Evolutionary conservation across 2,113 vertebrate genomes (phyloP).

Genomic region (Dipodomys spectabilis): DNA sequence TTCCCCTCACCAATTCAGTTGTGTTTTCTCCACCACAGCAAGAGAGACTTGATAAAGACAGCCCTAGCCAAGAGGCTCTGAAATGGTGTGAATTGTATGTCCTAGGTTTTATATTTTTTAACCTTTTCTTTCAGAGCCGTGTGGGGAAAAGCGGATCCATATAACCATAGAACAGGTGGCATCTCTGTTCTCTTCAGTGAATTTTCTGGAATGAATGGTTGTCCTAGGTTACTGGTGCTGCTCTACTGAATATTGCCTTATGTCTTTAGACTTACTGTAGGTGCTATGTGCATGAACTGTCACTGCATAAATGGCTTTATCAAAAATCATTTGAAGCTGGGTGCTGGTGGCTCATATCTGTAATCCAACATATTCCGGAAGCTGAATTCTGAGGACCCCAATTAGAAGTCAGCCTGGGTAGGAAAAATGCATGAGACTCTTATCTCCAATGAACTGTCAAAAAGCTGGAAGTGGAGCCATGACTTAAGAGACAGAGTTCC

Average conservation of each 20-base stretch:
- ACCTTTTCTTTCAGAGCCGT: slow-evolving; percentile 28
- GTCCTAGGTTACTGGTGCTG: background rate
- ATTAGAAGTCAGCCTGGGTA: background rate
- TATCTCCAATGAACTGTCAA: background rate
- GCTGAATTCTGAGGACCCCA: background rate
- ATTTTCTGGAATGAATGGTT: slow-evolving; percentile 17
- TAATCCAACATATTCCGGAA: background rate
- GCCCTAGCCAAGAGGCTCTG: background rate
- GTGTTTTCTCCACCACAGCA: background rate
- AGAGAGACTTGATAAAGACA: background rate
- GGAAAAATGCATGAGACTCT: background rate
- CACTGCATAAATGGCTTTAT: background rate
- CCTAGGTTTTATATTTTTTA: slow-evolving; percentile 34
- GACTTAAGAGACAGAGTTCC: no score
- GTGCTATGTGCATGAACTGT: background rate
- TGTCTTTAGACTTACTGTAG: background rate
- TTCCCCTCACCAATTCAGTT: background rate
- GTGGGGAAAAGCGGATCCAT: background rate
- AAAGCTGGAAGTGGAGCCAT: no score
- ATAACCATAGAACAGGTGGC: background rate
- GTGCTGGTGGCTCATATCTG: background rate
- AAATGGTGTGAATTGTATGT: slow-evolving; percentile 8
- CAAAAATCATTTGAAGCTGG: background rate
- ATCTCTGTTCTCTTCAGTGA: background rate
- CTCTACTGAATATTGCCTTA: background rate